phyloP scores from a whole-genome alignment of 2,797 vertebrate genomes.

The Hydrocynus forskahlii region DNA sequence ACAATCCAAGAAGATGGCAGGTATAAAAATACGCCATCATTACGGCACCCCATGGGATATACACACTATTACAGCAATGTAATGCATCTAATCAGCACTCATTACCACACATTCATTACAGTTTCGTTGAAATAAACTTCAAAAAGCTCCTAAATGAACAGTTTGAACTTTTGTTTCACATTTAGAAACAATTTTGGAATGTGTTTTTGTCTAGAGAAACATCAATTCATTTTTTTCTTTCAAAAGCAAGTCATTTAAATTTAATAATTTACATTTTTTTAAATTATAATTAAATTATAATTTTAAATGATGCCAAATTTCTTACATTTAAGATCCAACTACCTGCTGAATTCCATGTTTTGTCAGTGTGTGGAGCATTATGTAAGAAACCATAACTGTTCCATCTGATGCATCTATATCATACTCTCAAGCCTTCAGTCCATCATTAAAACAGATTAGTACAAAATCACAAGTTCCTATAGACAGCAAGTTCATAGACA shows the following conservation, averaged over 20 bases:
- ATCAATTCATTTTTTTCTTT: no score
- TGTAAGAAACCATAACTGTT: neutral
- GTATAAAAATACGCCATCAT: neutral
- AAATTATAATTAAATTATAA: no score
- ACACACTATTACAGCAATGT: neutral
- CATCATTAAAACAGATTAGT: neutral
- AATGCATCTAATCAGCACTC: neutral
- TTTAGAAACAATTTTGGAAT: neutral
- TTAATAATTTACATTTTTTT: no score
- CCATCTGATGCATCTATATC: neutral
- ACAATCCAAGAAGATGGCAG: neutral
- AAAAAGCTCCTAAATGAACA: neutral
- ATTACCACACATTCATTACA: constrained; percentile 12
- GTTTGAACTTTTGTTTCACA: neutral
- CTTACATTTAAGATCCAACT: neutral
- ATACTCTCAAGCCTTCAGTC: neutral
- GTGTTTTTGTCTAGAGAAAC: no score
- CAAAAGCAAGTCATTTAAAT: no score
- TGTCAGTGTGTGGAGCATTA: neutral
- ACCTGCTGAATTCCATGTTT: neutral
- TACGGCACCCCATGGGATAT: neutral
- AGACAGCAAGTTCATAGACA: neutral
- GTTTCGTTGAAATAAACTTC: neutral
- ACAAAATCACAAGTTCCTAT: neutral
- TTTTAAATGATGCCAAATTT: neutral